These are phyloP conservation scores for Schizotus pectinicornis DNA, from an alignment of 2,888 invertebrate genomes.

Conservation along the genomic window DNA sequence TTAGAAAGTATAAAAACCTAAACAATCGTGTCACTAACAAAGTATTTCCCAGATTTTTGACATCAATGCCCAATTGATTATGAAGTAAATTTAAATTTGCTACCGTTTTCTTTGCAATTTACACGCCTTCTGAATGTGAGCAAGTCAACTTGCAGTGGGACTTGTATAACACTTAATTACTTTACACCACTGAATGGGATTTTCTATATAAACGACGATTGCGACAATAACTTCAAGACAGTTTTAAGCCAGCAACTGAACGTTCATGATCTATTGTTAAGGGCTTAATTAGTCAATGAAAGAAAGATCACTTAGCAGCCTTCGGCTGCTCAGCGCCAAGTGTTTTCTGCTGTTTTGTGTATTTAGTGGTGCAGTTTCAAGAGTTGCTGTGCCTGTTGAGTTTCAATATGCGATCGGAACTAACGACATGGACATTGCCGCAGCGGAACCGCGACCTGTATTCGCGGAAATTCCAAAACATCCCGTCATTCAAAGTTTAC, in stretches of 20 bases:
- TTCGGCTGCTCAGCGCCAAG: slow-evolving; percentile 12
- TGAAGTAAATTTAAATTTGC: slow-evolving; percentile 35
- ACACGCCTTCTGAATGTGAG: slow-evolving; percentile 35
- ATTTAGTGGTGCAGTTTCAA: slow-evolving; percentile 8
- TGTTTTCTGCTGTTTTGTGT: slow-evolving; percentile 18
- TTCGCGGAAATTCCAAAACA: slow-evolving; percentile 33
- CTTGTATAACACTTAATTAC: slow-evolving; percentile 11
- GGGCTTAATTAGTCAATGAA: neutral
- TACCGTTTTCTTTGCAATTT: slow-evolving; percentile 40
- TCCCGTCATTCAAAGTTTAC: slow-evolving; percentile 31
- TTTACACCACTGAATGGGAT: slow-evolving; percentile 3
- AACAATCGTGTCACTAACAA: slow-evolving; percentile 22
- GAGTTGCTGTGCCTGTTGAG: slow-evolving; percentile 4
- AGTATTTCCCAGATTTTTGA: slow-evolving; percentile 24
- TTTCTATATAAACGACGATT: slow-evolving; percentile 14
- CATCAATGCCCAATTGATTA: slow-evolving; percentile 41
- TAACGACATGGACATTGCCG: slow-evolving; percentile 38
- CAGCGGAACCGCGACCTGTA: slow-evolving; percentile 46
- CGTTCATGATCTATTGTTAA: slow-evolving; percentile 12
- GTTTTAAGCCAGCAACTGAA: neutral
- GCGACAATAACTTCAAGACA: slow-evolving; percentile 10
- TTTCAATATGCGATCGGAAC: neutral
- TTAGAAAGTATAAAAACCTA: slow-evolving; percentile 33
- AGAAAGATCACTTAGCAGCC: slow-evolving; percentile 3
- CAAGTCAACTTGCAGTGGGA: slow-evolving; percentile 8